Evolutionary conservation across 2,113 vertebrate species (phyloP).

Genomic region (Nycticryphes semicollaris): DNA sequence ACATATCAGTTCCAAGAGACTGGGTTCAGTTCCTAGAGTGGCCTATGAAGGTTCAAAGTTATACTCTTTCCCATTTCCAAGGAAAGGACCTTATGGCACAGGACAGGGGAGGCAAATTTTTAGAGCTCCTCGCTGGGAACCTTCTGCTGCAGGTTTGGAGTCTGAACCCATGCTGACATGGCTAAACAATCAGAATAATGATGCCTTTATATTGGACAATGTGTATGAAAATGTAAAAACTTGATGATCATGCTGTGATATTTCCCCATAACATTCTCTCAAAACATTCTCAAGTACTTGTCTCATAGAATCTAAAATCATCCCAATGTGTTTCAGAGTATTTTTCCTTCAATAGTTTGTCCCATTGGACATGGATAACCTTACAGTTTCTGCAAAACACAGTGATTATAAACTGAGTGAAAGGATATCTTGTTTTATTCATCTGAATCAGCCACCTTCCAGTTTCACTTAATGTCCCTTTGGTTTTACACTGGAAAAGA

Average conservation of each 20-base stretch:
- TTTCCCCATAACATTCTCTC: background rate
- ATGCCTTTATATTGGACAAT: background rate
- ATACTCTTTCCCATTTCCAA: background rate
- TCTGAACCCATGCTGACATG: background rate
- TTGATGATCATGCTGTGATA: fast-evolving
- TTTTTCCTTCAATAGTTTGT: background rate
- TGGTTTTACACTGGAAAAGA: background rate
- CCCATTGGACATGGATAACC: background rate
- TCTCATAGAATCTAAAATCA: background rate
- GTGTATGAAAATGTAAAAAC: background rate
- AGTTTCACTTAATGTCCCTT: background rate
- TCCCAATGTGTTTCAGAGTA: background rate
- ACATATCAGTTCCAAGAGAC: fast-evolving
- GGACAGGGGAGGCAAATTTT: background rate
- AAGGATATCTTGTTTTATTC: background rate
- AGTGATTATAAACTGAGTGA: background rate
- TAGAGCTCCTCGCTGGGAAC: background rate
- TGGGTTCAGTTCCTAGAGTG: background rate
- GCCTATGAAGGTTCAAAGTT: background rate
- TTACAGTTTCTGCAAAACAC: background rate
- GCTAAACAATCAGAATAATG: background rate
- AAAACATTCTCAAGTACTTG: background rate
- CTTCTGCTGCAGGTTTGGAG: background rate
- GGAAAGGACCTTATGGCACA: background rate
- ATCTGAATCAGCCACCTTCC: fast-evolving